Percentiles rank a stretch among this genome's conserved stretches.
phyloP scores from a whole-genome alignment of 2,888 invertebrate species.

The Lamproptera curius region DNA sequence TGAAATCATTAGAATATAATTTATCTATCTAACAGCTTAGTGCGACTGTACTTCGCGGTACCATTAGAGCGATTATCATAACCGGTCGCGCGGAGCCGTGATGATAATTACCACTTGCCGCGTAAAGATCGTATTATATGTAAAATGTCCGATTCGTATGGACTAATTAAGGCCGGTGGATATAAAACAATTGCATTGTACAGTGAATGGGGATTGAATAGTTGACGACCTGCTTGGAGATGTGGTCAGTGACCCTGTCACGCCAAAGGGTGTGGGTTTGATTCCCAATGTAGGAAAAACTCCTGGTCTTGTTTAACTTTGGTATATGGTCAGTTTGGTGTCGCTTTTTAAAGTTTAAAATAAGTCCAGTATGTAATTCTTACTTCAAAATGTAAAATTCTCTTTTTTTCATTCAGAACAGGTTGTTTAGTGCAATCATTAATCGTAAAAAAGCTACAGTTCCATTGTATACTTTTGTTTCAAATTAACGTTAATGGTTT shows the following conservation, averaged over 20 bases:
- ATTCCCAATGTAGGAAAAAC: too few species aligned
- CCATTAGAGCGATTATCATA: constrained; percentile 50
- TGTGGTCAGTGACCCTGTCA: neutral
- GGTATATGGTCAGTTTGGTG: too few species aligned
- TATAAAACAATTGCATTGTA: constrained; percentile 2
- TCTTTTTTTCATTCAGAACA: neutral
- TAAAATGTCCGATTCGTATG: constrained; percentile 52
- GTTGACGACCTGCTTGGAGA: neutral
- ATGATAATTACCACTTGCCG: constrained; percentile 49
- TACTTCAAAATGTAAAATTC: neutral
- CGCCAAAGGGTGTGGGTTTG: too few species aligned
- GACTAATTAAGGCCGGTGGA: constrained; percentile 23
- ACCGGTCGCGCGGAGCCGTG: constrained; percentile 48
- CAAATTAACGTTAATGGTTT: too few species aligned
- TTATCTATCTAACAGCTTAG: too few species aligned
- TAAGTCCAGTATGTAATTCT: neutral
- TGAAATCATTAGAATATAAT: too few species aligned
- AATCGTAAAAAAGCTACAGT: too few species aligned
- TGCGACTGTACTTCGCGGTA: constrained; percentile 38
- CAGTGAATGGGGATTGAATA: neutral
- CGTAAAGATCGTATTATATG: constrained; percentile 48
- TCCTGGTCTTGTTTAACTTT: too few species aligned
- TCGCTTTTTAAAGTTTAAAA: too few species aligned
- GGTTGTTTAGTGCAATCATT: too few species aligned
- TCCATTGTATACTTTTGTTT: too few species aligned